These are phyloP conservation scores for Nasonovia ribisnigri DNA, from an alignment of 2,888 invertebrate species.

Conservation along the genomic window DNA sequence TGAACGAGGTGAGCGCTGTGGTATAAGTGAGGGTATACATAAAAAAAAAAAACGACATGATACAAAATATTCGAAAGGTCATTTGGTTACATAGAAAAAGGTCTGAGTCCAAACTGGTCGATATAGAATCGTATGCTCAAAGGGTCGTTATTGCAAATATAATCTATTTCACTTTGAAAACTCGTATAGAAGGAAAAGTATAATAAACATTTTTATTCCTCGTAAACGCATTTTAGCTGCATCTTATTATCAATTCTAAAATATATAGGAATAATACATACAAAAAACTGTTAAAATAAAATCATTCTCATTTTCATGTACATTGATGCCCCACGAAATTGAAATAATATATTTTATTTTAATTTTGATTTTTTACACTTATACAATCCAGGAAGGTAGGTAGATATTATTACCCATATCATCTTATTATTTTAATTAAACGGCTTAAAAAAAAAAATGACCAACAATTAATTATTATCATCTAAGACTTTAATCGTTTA, in stretches of 20 bases:
- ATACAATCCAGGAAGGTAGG: not conserved
- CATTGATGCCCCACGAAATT: not conserved
- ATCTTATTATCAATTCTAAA: not conserved
- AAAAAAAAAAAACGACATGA: constrained; percentile 4
- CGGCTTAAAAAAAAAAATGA: not conserved
- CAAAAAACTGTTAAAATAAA: not conserved
- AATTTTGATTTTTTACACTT: not conserved
- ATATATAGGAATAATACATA: not conserved
- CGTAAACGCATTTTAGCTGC: not conserved
- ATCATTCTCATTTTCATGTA: not conserved
- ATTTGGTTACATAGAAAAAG: constrained; percentile 46
- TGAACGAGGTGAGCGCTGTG: constrained; percentile 21
- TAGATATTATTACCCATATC: not conserved
- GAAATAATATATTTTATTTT: not conserved
- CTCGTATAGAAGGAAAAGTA: not conserved
- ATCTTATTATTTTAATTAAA: not conserved
- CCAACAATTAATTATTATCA: not conserved
- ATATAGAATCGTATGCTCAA: constrained; percentile 34
- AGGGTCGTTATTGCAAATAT: constrained; percentile 40
- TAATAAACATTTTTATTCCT: not conserved
- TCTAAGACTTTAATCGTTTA: not conserved
- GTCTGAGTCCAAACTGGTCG: constrained; percentile 38
- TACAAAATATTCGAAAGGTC: constrained; percentile 51
- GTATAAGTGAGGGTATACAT: not conserved
- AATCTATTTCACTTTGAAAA: constrained; percentile 26